Conservation (phyloP, 2,113 vertebrate genomes). For the Myotis yumanensis region DNA sequence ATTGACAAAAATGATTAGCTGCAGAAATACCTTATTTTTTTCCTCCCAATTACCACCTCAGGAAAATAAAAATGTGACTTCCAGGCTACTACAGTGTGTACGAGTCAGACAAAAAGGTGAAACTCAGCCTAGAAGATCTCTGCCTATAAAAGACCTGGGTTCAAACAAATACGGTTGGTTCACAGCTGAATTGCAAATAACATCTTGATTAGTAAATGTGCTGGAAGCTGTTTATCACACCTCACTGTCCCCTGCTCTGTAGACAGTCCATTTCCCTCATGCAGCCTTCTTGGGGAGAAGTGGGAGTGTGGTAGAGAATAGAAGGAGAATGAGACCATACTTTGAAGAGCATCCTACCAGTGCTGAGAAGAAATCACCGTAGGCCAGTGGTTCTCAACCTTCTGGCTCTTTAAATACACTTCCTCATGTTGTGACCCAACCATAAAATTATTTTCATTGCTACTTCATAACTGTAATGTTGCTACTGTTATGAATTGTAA, state of each 20-base stretch:
- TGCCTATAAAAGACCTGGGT: not conserved
- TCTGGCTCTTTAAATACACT: no score
- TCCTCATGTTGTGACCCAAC: no score
- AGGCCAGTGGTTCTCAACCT: no score
- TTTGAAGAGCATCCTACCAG: not conserved
- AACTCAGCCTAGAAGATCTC: not conserved
- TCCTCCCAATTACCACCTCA: not conserved
- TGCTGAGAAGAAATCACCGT: not conserved
- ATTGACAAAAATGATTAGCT: constrained; percentile 25
- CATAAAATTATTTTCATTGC: no score
- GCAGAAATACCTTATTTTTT: constrained; percentile 8
- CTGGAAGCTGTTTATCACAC: not conserved
- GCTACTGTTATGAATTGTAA: no score
- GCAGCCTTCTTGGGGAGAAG: not conserved
- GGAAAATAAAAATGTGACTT: constrained; percentile 28
- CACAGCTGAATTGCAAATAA: not conserved
- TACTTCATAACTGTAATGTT: no score
- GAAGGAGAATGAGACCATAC: not conserved
- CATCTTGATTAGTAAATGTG: not conserved
- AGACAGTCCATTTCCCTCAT: not conserved
- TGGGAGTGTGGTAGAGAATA: not conserved
- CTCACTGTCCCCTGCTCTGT: not conserved
- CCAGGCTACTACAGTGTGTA: not conserved
- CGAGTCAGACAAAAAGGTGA: not conserved
- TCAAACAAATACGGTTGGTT: not conserved